These are phyloP conservation scores for Aphidius colemani DNA, from an alignment of 2,888 invertebrate species.

Conservation along the genomic window DNA sequence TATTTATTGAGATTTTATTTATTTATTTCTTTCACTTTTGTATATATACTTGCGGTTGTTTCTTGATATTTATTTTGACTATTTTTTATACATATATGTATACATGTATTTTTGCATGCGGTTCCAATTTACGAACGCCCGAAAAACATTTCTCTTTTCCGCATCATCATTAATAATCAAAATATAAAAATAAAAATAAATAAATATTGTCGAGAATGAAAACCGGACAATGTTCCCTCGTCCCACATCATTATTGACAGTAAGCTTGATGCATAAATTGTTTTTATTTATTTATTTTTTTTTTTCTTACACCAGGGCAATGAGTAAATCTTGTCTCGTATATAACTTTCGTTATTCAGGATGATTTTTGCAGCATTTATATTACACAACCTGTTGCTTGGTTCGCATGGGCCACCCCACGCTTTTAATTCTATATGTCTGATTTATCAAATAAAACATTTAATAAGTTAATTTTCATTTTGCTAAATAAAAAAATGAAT, in stretches of 20 bases:
- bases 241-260: conserved; percentile 14
- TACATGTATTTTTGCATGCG: no score
- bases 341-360: conserved; percentile 34
- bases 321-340: conserved; percentile 25
- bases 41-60: no score
- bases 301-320: background rate
- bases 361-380: conserved; percentile 12
- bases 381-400: conserved; percentile 31
- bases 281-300: background rate
- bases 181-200: conserved; percentile 16
- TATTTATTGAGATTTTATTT: no score
- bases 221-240: conserved; percentile 1
- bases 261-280: background rate
- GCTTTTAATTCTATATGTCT: background rate
- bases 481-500: no score
- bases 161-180: conserved; percentile 27
- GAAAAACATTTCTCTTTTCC: conserved; percentile 27
- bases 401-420: conserved; percentile 30
- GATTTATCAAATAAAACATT: no score
- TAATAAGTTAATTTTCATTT: no score
- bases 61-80: no score
- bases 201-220: conserved; percentile 15
- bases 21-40: no score
- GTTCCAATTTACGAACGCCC: no score
- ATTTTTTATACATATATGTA: no score